Base-by-base conservation (phyloP, 2,113 vertebrate species). In the Erythrolamprus reginae region DNA sequence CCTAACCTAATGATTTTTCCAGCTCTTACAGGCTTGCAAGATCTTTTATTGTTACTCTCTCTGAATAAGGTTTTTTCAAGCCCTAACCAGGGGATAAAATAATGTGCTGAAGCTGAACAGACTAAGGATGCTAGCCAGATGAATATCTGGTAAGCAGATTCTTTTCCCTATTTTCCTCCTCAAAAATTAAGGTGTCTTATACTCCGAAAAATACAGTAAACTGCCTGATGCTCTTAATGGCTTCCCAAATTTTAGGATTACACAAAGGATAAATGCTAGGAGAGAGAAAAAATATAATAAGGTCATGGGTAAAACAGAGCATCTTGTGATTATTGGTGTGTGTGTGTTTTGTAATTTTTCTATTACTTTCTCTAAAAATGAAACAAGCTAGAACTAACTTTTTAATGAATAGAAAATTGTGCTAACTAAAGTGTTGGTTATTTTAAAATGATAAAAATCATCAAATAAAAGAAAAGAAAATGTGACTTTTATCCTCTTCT, bases 361-460 rank as follows among this genome's bases (percentile, higher is more conserved):
- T 38, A 38, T 77, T 77, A 15, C 15, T 77, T 77, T 38, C 17
- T 77, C 33, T 33, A 33, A 48, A 84, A 28, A 48, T 13, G 10
- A 26, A 48, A 13, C 17, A 42, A 77, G 33, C 33, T 42, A 42
- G 33, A 77, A 42, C 17, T 42, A 77, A 42, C 33, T 42, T 77
- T 77, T 77, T 42, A 77, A 84, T 84, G 82, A 84, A 48, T 26
- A 48, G 38, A 77, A 77, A 77, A 77, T 42, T 42, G 70, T 2
- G 70, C 19, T 42, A 77, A 77, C 17, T 42, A 77, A 77, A 77
- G 70, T 42, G 33, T 77, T 77, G 89, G 89, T 90, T 87, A n/a
- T 91, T 93, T 94, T 91, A 56, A 90, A 93, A 93, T 90, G 0
- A 77, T 7, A 58, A 52, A 52, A 8, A 13, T 23, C 51, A 93